These are phyloP conservation scores for Leptodactylus fallax DNA, from an alignment of 2,797 vertebrate genomes.

Conservation along the genomic window DNA sequence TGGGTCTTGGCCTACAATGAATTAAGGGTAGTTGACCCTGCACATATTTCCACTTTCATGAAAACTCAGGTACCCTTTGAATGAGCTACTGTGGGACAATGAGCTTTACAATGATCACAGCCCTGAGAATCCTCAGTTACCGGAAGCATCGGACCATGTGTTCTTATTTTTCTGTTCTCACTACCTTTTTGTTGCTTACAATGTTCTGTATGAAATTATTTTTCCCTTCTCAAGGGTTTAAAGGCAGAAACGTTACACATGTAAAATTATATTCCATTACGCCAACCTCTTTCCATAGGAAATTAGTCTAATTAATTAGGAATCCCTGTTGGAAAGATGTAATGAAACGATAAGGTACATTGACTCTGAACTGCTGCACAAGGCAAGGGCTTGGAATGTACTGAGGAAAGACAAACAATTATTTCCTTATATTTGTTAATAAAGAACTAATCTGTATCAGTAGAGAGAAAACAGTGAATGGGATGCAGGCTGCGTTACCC, in stretches of 20 bases:
- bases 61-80: too few species aligned
- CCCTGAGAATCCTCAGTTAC: too few species aligned
- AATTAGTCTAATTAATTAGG: constrained; percentile 57
- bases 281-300: constrained; percentile 30
- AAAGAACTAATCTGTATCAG: not conserved
- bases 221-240: constrained; percentile 25
- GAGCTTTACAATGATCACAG: too few species aligned
- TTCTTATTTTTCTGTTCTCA: not conserved
- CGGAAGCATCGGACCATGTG: too few species aligned
- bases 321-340: constrained; percentile 45
- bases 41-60: too few species aligned
- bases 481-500: too few species aligned
- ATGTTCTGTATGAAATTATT: constrained; percentile 38
- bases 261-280: constrained; percentile 43
- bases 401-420: constrained; percentile 38
- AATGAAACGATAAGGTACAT: constrained; percentile 46
- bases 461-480: not conserved
- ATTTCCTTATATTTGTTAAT: not conserved
- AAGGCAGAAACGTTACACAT: constrained; percentile 34
- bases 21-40: too few species aligned
- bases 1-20: too few species aligned
- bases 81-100: too few species aligned
- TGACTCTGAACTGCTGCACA: not conserved
- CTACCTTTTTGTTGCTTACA: constrained; percentile 14
- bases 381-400: not conserved